phyloP scores from a whole-genome alignment of 1,140 invertebrate species.

The Apis mellifera region DNA sequence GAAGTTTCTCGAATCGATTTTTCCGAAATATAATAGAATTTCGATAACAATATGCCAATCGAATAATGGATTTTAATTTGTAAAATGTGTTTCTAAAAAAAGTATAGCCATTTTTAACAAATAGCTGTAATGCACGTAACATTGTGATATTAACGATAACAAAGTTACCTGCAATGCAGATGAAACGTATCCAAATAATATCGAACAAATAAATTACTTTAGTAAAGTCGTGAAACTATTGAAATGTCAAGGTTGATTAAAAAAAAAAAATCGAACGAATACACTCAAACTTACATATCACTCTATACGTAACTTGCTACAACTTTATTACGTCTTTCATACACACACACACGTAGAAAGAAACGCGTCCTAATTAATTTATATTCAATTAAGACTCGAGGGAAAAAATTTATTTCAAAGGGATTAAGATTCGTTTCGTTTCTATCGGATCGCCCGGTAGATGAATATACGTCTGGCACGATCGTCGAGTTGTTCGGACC shows the following conservation, averaged over 20 bases:
- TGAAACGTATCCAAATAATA: not conserved
- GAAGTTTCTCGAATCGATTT: too few relatives aligned
- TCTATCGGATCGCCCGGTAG: not conserved
- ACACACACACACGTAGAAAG: not conserved
- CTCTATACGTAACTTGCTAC: not conserved
- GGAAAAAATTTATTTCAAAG: not conserved
- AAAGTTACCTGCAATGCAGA: slow-evolving; percentile 27
- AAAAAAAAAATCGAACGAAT: not conserved
- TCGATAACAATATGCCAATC: too few relatives aligned
- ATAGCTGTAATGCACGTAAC: not conserved
- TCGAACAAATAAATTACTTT: not conserved
- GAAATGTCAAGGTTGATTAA: not conserved
- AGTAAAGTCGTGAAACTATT: not conserved
- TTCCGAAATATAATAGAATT: too few relatives aligned
- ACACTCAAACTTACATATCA: not conserved
- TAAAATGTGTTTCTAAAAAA: too few relatives aligned
- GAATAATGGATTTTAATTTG: too few relatives aligned
- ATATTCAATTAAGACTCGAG: not conserved
- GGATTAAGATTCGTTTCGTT: not conserved
- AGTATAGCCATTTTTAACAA: not conserved
- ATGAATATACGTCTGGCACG: not conserved
- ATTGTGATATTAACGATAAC: not conserved
- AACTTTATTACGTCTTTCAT: not conserved
- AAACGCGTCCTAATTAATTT: not conserved
- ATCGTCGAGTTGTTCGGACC: not conserved